Base-by-base conservation (phyloP, 2,888 invertebrate species). In the Beris chalybata region DNA sequence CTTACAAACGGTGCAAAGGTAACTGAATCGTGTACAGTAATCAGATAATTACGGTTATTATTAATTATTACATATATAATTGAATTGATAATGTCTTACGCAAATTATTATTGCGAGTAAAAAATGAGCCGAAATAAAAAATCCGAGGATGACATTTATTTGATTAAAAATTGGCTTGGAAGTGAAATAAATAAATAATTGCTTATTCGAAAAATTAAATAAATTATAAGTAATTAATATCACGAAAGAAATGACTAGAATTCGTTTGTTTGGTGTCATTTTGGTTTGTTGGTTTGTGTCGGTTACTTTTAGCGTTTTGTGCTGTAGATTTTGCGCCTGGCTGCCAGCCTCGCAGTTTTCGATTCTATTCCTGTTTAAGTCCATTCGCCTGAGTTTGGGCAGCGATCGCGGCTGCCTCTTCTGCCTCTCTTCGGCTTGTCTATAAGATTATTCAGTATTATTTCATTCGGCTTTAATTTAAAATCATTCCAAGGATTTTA, bases 341-440 rank as follows among this genome's bases (percentile, higher is more conserved):
- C 45, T 58, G 15, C 43, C 15, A 38, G 32, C 13, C 15, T 6
- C 1, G 48, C 13, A 12, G 4, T 48, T 48, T 48, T 12, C n/a
- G 48, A 50, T 50, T 50, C 50, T 83, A 87, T 71, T 87, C 86
- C 77, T 86, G 84, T 75, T 87, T 87, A 69, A 86, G 81, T 63
- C 86, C 86, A 74, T 86, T 87, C 67, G 86, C 83, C 73, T 86
- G 86, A 67, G 85, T 82, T 65, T 76, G 77, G 61, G 83, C 81
- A 32, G 83, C 81, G 48, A 61, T 22, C n/a, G 61, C 30, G 66
- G 79, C 76, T 74, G 82, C 82, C 58, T 81, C 70, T 70, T 79
- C 79, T 22, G 82, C 82, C 74, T 85, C 86, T 66, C 85, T 83
- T 73, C 86, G 72, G 80, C 86, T 79, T 81, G 86, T 79, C 86